These are phyloP conservation scores for Unio delphinus DNA, from an alignment of 2,888 invertebrate species.

Conservation along the genomic window DNA sequence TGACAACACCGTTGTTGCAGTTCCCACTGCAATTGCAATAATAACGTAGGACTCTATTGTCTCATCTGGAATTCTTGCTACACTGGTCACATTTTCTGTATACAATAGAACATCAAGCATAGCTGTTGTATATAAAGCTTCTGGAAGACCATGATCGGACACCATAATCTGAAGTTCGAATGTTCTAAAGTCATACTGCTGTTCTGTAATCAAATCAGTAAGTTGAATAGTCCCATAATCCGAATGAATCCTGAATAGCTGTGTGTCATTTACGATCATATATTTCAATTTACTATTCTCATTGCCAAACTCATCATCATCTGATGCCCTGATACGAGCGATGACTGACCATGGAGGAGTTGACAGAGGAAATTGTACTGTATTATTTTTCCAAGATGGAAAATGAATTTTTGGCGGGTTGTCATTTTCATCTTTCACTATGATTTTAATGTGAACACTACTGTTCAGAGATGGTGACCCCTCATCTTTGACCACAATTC, in stretches of 20 bases:
- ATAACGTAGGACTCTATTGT: slow-evolving; percentile 3
- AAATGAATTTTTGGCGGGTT: slow-evolving; percentile 56
- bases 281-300: slow-evolving; percentile 55
- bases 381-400: slow-evolving; percentile 51
- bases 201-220: slow-evolving; percentile 18
- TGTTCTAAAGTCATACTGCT: slow-evolving; percentile 13
- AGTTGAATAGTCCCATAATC: slow-evolving; percentile 48
- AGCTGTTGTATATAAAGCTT: slow-evolving; percentile 19
- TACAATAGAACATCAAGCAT: slow-evolving; percentile 18
- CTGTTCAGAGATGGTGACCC: slow-evolving; percentile 29
- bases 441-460: slow-evolving; percentile 30
- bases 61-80: slow-evolving; percentile 10
- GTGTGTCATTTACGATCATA: slow-evolving; percentile 54
- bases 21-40: slow-evolving; percentile 39
- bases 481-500: slow-evolving; percentile 35
- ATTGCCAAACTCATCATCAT: slow-evolving; percentile 51
- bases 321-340: slow-evolving; percentile 49
- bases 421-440: slow-evolving; percentile 63
- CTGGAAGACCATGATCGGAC: slow-evolving; percentile 30
- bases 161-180: slow-evolving; percentile 26
- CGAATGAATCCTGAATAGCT: slow-evolving; percentile 48
- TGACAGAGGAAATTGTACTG: slow-evolving; percentile 40
- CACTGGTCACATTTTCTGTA: slow-evolving; percentile 23
- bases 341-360: slow-evolving; percentile 47
- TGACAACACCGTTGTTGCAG: slow-evolving; percentile 42